Percentiles rank a stretch among this genome's conserved stretches.
phyloP scores from a whole-genome alignment of 2,797 vertebrate species.

The Onychomys leucogaster region DNA sequence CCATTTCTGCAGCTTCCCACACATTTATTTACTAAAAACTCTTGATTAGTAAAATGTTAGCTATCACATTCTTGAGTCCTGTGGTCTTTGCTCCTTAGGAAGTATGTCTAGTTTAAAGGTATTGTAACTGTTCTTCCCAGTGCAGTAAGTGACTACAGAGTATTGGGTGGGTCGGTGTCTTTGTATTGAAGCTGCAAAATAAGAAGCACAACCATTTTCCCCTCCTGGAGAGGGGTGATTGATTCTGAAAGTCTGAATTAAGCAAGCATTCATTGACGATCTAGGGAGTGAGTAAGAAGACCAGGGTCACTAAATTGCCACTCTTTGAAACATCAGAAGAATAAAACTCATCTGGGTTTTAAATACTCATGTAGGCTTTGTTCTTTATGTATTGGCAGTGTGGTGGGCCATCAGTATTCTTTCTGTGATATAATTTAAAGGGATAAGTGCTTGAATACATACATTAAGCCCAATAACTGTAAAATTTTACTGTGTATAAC shows the following conservation, averaged over 20 bases:
- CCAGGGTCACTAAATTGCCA: slow-evolving; percentile 20
- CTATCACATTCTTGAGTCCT: neutral
- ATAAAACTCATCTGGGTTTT: slow-evolving; percentile 60
- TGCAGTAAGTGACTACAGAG: neutral
- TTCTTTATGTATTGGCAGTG: neutral
- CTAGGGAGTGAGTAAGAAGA: slow-evolving; percentile 50
- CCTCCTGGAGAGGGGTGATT: neutral
- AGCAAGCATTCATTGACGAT: slow-evolving; percentile 9
- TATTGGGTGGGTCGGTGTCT: neutral
- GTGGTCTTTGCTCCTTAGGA: neutral
- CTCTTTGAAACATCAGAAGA: slow-evolving; percentile 54
- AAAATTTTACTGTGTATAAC: slow-evolving; percentile 54
- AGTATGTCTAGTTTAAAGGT: neutral
- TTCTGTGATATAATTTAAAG: slow-evolving; percentile 57
- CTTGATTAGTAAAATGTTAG: neutral
- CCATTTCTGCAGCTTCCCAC: neutral
- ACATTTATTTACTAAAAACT: slow-evolving; percentile 13
- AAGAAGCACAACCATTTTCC: neutral
- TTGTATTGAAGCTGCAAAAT: slow-evolving; percentile 35
- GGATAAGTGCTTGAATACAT: neutral
- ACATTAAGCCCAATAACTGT: slow-evolving; percentile 29
- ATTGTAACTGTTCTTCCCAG: neutral
- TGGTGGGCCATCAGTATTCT: slow-evolving; percentile 22
- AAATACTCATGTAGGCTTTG: neutral
- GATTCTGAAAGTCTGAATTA: slow-evolving; percentile 55